Evolutionary conservation across 2,113 vertebrate species (phyloP), one percentile per base, ranked within the genome.

Genomic region (Ceyx melanurus): DNA sequence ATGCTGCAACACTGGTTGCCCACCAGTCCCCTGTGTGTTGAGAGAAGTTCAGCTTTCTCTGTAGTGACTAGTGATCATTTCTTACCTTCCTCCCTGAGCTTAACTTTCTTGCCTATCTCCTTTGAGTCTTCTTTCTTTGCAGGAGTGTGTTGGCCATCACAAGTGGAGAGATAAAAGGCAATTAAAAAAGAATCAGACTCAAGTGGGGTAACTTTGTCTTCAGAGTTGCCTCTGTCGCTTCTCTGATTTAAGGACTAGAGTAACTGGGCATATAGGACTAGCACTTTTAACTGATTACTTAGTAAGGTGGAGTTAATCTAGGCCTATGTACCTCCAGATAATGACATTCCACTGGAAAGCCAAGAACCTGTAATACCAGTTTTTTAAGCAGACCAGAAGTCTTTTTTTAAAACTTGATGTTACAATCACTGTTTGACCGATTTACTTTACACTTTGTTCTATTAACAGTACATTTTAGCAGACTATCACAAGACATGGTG

Each of bases 61-160:
- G 0, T 1, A 1, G 20, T 68, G 67, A 12, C 10, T 70, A 45
- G 5, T 64, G 35, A 26, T 18, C 37, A 26, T 22, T 40, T 7
- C 57, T 79, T 37, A 50, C 17, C 13, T 89, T 42, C 48, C 65
- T 60, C 26, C 53, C 21, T 42, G 13, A 83, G 50, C 13, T 77
- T 11, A 11, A 77, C 56, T n/a, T 70, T 61, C 60, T 65, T 83
- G 33, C 31, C 11, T 7, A 2, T 11, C 15, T 66, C 13, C 31
- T 88, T 35, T 18, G 13, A 73, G 29, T 35, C 40, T 67, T 71
- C 3, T 54, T 64, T 13, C 26, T 9, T 17, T 25, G 19, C 1
- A 3, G 3, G 8, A 6, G 6, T 29, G 28, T 50, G 12, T 68
- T 64, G 16, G 3, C 42, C 7, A 1, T 80, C 73, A 76, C 25